phyloP scores from a whole-genome alignment of 2,888 invertebrate species.

The Bibio marci region DNA sequence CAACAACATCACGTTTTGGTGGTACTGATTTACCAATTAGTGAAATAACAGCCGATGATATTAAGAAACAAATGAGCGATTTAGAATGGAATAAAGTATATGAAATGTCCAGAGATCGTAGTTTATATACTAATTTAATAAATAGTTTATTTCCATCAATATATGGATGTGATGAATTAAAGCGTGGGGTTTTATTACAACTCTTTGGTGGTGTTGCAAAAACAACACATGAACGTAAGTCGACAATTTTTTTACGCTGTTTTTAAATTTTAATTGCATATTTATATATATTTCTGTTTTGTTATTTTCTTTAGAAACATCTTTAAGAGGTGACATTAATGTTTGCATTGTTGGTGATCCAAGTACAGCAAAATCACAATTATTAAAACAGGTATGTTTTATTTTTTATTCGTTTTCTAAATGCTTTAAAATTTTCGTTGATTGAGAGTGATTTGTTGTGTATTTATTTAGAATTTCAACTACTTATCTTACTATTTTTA shows the following conservation, averaged over 20 bases:
- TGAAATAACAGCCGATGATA: constrained; percentile 77
- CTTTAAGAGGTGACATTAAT: constrained; percentile 90
- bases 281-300: background rate
- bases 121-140: constrained; percentile 79
- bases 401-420: too few species aligned
- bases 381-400: constrained; percentile 63
- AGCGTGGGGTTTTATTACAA: constrained; percentile 81
- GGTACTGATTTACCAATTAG: constrained; percentile 69
- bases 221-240: constrained; percentile 62
- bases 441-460: too few species aligned
- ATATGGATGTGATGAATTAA: constrained; percentile 94
- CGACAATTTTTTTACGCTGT: constrained; percentile 5
- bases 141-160: constrained; percentile 88
- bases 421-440: too few species aligned
- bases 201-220: constrained; percentile 95
- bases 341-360: constrained; percentile 98
- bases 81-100: constrained; percentile 90
- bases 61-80: constrained; percentile 87
- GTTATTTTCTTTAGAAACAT: constrained; percentile 40
- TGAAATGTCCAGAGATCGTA: constrained; percentile 89
- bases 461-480: too few species aligned
- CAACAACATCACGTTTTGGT: constrained; percentile 76
- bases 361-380: constrained; percentile 94
- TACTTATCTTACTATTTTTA: too few species aligned
- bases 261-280: constrained; percentile 6